These are phyloP conservation scores for Limnodromus scolopaceus DNA, from an alignment of 2,797 vertebrate genomes.

Conservation along the genomic window DNA sequence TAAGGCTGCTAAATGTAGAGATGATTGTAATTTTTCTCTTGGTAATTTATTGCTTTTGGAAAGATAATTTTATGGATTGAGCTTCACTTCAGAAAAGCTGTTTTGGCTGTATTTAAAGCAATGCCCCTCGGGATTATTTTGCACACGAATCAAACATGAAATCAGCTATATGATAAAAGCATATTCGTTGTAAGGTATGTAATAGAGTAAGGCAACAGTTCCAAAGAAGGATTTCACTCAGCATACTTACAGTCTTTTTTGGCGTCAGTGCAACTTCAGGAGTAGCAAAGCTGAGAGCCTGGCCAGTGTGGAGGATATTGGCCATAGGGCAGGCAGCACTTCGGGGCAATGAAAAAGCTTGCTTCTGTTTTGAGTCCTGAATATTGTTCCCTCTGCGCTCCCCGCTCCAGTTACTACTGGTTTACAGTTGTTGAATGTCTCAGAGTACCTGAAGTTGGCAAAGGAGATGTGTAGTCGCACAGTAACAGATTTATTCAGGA, in stretches of 20 bases:
- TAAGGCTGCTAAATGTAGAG: background rate
- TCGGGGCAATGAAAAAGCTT: background rate
- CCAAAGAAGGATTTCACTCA: background rate
- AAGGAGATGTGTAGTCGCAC: background rate
- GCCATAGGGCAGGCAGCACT: accelerated
- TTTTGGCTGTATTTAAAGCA: background rate
- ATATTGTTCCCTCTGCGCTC: background rate
- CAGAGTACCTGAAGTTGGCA: background rate
- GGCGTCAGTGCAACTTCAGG: background rate
- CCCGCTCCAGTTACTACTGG: background rate
- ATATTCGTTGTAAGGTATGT: background rate
- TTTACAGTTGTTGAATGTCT: background rate
- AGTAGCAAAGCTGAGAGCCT: background rate
- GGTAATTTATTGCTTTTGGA: background rate
- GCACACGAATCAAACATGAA: background rate
- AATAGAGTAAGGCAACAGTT: background rate
- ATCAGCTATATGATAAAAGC: background rate
- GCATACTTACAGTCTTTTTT: background rate
- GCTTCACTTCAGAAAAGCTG: background rate
- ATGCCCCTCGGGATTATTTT: background rate
- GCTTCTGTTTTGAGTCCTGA: background rate
- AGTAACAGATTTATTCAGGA: background rate
- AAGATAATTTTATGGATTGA: background rate
- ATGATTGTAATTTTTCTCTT: background rate
- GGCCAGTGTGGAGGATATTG: accelerated